phyloP scores from a whole-genome alignment of 2,797 vertebrate genomes.

The Gallinago nigripennis region DNA sequence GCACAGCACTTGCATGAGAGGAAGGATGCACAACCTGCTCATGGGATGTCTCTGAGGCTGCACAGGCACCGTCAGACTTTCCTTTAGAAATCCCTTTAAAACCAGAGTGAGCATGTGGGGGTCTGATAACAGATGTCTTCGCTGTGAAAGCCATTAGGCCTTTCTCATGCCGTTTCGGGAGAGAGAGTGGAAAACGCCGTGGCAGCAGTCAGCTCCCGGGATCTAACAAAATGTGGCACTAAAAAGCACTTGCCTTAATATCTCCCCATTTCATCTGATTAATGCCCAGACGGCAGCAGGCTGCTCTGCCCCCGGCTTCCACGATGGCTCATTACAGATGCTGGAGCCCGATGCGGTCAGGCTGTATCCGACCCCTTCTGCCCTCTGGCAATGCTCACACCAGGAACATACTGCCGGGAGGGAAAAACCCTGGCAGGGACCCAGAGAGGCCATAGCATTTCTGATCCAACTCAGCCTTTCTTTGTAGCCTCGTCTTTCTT shows the following conservation, averaged over 20 bases:
- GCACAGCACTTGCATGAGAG: neutral
- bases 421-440: neutral
- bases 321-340: neutral
- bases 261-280: neutral
- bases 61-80: neutral
- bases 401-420: neutral
- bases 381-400: neutral
- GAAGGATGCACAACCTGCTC: neutral
- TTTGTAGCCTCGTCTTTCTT: neutral
- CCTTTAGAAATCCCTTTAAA: neutral
- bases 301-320: neutral
- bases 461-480: neutral
- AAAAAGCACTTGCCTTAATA: neutral
- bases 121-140: neutral
- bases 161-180: neutral
- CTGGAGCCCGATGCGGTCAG: accelerated
- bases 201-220: neutral
- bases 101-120: accelerated
- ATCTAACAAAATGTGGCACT: neutral
- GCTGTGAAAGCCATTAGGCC: neutral
- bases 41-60: neutral
- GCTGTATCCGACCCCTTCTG: neutral
- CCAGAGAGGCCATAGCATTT: neutral
- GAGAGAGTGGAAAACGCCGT: accelerated
- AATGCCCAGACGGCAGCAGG: neutral